These are phyloP conservation scores for Acleris sparsana DNA, from an alignment of 2,888 invertebrate species.

Conservation along the genomic window DNA sequence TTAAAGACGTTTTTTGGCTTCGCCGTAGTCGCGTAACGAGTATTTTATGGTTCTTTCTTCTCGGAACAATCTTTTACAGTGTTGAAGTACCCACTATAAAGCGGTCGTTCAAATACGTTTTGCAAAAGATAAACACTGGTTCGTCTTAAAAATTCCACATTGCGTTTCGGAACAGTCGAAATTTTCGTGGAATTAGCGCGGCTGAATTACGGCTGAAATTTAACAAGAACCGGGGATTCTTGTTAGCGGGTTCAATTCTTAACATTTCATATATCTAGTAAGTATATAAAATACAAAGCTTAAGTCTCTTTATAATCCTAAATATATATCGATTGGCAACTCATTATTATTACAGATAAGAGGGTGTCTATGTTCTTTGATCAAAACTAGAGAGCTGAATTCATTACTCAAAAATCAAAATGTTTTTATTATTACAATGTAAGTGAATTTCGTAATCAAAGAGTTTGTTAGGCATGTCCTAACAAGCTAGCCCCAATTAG, in stretches of 20 bases:
- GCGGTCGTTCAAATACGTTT: constrained; percentile 32
- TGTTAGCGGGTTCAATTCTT: background rate
- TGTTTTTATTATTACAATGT: no score
- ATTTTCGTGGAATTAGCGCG: constrained; percentile 23
- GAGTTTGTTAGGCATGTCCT: background rate
- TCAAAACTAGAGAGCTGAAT: no score
- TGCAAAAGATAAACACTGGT: constrained; percentile 29
- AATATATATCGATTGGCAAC: no score
- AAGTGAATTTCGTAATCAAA: background rate
- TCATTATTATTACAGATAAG: no score
- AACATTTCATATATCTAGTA: background rate
- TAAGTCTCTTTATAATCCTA: background rate
- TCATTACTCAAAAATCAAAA: no score
- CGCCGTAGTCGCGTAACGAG: constrained; percentile 22
- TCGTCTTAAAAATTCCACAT: constrained; percentile 30
- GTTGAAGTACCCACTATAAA: constrained; percentile 18
- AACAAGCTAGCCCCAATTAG: background rate
- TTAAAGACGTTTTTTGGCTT: constrained; percentile 21
- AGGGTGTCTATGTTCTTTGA: no score
- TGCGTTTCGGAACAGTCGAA: constrained; percentile 18
- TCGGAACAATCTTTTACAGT: constrained; percentile 23
- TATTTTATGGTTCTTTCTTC: constrained; percentile 26
- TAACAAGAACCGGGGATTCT: constrained; percentile 15
- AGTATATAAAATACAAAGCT: background rate
- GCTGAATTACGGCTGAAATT: constrained; percentile 18